Conservation (phyloP, 2,797 vertebrate genomes). For the Triplophysa yarkandensis region DNA sequence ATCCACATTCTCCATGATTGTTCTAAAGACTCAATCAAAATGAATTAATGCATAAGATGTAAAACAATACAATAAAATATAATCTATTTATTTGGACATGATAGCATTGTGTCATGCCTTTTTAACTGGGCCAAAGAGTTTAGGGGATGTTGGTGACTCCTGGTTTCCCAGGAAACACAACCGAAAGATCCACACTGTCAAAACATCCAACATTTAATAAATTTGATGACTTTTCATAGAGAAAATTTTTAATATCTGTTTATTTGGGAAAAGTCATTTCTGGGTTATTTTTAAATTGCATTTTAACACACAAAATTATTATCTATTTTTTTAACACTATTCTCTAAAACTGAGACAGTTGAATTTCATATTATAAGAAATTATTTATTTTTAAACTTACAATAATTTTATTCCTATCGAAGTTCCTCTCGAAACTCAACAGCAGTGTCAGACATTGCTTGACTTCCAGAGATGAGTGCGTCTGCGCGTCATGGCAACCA, state of each 20-base stretch:
- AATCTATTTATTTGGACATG: neutral
- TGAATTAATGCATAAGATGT: constrained; percentile 14
- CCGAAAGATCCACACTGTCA: constrained; percentile 56
- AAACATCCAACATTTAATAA: neutral
- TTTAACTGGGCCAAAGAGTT: constrained; percentile 9
- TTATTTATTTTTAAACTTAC: constrained; percentile 7
- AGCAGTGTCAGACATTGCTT: neutral
- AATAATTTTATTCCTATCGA: neutral
- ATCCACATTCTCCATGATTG: constrained; percentile 62
- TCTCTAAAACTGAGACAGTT: no score
- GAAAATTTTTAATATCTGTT: neutral
- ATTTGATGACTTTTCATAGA: neutral
- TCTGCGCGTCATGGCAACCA: constrained; percentile 33
- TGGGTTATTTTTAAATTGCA: neutral
- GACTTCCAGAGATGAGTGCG: neutral
- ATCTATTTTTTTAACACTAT: neutral
- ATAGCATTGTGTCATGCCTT: neutral
- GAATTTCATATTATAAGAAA: neutral
- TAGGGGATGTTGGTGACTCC: constrained; percentile 59
- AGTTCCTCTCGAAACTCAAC: neutral
- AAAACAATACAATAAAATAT: constrained; percentile 21
- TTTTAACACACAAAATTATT: neutral
- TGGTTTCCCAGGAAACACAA: constrained; percentile 68
- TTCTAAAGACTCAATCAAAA: constrained; percentile 26
- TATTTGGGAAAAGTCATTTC: neutral